Evolutionary conservation across 2,797 vertebrate species (phyloP), one percentile per base, ranked within the genome.

Genomic region (Dermochelys coriacea): DNA sequence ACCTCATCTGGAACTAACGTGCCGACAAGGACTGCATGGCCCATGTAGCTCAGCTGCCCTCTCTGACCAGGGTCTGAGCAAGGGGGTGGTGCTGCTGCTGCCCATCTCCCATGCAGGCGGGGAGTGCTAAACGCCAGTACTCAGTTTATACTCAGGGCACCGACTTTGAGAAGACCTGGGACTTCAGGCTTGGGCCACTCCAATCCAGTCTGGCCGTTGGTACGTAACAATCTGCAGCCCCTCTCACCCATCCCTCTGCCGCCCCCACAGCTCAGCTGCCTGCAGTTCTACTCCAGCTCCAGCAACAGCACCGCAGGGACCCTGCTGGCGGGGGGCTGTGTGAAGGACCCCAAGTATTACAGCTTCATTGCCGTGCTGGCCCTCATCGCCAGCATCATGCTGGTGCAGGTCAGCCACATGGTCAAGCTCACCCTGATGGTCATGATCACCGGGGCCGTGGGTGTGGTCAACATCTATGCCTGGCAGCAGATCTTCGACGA

Each of bases 321-420:
- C 27, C 96, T 94, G 75, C 2, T 25, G 93, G 57, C 94, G 0
- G 96, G 97, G 0, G 98, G 98, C 96, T 99, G 99, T 2, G 94
- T 98, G 2, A 98, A 98, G 82, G 99, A 99, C 96, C 99, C 99
- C 75, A 99, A 99, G 84, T 99, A 99, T 95, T 99, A 99, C 98
- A 99, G 98, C 98, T 99, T 98, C 86, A 99, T 99, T 5, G 98
- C 99, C 0, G 98, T 99, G 93, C 97, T 99, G 97, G 98, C 99
- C 4, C 99, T 99, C 52, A 98, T 99, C 16, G 99, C 99, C 75
- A 98, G 98, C 47, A 98, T 98, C 96, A 99, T 99, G 99, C 97
- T 99, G 96, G 99, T 99, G 82, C 99, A 99, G 97, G 99, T 99
- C 97, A 99, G 99, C 98, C 99, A 99, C 97, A 98, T 99, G 97